These are phyloP conservation scores for Callospermophilus lateralis DNA, from an alignment of 2,113 vertebrate species.

Conservation along the genomic window DNA sequence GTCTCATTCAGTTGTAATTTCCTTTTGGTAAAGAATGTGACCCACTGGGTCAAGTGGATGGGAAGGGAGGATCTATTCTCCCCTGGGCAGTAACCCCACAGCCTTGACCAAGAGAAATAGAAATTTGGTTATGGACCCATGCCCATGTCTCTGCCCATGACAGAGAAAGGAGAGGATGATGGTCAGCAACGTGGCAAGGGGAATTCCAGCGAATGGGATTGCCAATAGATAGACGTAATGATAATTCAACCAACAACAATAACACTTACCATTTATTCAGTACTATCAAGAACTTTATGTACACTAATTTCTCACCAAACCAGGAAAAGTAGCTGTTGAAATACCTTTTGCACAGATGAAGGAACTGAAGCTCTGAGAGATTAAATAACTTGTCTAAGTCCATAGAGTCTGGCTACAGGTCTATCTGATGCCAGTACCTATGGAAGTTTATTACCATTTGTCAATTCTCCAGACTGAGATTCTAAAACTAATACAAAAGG, in stretches of 20 bases:
- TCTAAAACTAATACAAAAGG: neutral
- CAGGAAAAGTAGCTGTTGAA: neutral
- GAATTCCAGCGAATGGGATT: neutral
- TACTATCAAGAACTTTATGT: neutral
- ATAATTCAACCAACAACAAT: neutral
- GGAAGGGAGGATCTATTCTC: neutral
- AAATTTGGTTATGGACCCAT: neutral
- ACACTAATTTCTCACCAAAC: neutral
- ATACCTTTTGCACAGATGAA: neutral
- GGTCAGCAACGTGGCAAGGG: neutral
- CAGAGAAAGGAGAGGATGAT: neutral
- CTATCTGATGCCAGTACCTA: neutral
- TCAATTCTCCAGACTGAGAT: neutral
- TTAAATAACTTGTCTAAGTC: neutral
- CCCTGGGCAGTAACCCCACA: neutral
- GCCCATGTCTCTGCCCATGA: neutral
- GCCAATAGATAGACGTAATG: neutral
- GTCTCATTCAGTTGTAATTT: neutral
- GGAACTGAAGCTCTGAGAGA: neutral
- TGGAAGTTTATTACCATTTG: neutral
- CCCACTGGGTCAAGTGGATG: neutral
- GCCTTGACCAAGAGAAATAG: neutral
- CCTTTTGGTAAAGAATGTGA: conserved; percentile 45
- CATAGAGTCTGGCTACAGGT: neutral
- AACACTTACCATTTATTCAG: neutral